A percentile compares a stretch with the other conserved stretches of the same genome.
These are phyloP conservation scores for Rhineura floridana DNA, from an alignment of 2,113 vertebrate species.

Conservation along the genomic window DNA sequence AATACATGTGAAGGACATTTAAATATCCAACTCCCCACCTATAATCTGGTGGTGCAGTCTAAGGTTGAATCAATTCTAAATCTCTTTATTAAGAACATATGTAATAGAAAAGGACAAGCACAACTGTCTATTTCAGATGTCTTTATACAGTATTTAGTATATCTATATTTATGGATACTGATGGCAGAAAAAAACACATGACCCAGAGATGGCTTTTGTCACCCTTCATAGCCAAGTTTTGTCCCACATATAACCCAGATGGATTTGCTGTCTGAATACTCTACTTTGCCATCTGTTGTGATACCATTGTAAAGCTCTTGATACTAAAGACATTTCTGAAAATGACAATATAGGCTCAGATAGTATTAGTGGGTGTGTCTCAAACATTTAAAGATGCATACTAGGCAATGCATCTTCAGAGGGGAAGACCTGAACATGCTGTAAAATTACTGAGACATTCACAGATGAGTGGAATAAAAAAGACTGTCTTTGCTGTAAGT, in stretches of 20 bases:
- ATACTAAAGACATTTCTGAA: conserved; percentile 9
- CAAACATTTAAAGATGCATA: conserved; percentile 9
- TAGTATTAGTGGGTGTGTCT: not conserved
- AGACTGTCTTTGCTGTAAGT: not conserved
- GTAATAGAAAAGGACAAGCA: not conserved
- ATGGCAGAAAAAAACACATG: not conserved
- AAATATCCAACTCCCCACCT: not conserved
- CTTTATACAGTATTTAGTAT: not conserved
- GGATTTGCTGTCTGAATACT: not conserved
- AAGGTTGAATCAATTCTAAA: not conserved
- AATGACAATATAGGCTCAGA: not conserved
- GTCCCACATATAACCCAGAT: not conserved
- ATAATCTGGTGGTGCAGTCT: not conserved
- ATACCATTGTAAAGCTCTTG: not conserved
- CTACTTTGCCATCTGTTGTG: conserved; percentile 17
- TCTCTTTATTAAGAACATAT: not conserved
- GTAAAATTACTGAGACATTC: not conserved
- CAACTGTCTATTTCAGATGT: too few species aligned
- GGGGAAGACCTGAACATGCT: not conserved
- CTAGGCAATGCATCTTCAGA: not conserved
- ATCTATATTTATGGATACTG: not conserved
- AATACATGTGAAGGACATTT: not conserved
- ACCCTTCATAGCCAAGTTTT: not conserved
- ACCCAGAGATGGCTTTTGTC: not conserved
- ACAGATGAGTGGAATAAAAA: not conserved